A percentile compares a stretch with the other conserved stretches of the same genome.
phyloP scores from a whole-genome alignment of 2,797 vertebrate species.

The Podargus strigoides region DNA sequence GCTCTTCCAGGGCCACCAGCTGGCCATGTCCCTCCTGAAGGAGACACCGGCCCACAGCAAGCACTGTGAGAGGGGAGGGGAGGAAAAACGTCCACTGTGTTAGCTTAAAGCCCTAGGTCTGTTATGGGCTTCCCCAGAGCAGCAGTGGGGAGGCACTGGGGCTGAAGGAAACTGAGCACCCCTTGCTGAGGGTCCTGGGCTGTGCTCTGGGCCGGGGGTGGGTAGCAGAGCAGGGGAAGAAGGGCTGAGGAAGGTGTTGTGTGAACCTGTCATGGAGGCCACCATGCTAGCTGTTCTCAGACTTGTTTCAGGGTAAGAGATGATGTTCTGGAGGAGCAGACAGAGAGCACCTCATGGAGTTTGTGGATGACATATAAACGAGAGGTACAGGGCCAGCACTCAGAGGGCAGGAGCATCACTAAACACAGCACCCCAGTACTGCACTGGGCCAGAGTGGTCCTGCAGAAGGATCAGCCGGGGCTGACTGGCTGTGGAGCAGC shows the following conservation, averaged over 20 bases:
- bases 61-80: not conserved
- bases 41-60: not conserved
- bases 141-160: not conserved
- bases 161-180: not conserved
- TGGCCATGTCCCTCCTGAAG: not conserved
- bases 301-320: not conserved
- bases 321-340: not conserved
- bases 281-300: not conserved
- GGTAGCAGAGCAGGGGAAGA: not conserved
- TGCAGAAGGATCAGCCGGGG: not conserved
- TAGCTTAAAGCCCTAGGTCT: not conserved
- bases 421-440: not conserved
- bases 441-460: not conserved
- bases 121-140: not conserved
- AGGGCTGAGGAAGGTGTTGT: not conserved
- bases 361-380: not conserved
- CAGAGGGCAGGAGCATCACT: not conserved
- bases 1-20: not conserved
- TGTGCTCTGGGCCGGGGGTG: not conserved
- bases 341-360: not conserved
- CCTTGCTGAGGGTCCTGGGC: not conserved
- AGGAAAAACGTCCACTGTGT: too few species aligned
- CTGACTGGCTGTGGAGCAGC: not conserved
- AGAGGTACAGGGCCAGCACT: fast-evolving
- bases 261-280: not conserved